Evolutionary conservation across 1,140 invertebrate species (phyloP).

Genomic region (Choristoneura fumiferana): DNA sequence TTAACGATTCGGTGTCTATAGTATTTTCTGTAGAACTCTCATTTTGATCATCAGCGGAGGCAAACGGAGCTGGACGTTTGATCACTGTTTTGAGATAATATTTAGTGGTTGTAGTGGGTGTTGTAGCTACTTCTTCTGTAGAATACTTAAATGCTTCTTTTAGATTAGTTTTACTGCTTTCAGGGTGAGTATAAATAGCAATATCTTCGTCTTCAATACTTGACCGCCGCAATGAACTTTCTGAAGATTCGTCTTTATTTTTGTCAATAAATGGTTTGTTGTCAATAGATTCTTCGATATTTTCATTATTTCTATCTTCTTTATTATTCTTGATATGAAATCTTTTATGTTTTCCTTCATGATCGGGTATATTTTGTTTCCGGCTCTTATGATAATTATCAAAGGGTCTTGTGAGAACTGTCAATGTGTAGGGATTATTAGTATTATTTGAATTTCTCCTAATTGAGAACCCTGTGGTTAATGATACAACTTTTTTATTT

Average conservation of each 20-base stretch:
- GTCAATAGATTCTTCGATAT: slow-evolving; percentile 22
- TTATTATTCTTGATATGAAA: slow-evolving; percentile 14
- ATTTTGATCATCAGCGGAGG: slow-evolving; percentile 29
- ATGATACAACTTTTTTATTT: slow-evolving; percentile 62
- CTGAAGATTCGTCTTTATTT: slow-evolving; percentile 19
- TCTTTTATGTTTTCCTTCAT: slow-evolving; percentile 31
- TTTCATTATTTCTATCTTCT: slow-evolving; percentile 22
- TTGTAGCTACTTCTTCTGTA: slow-evolving; percentile 34
- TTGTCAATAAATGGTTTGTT: slow-evolving; percentile 5
- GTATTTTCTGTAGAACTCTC: slow-evolving; percentile 34
- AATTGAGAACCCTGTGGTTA: slow-evolving; percentile 74
- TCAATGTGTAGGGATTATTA: slow-evolving; percentile 69
- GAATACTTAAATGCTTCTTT: slow-evolving; percentile 20
- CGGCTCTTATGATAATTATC: slow-evolving; percentile 38
- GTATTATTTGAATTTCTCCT: slow-evolving; percentile 62
- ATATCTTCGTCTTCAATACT: slow-evolving; percentile 39
- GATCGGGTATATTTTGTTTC: slow-evolving; percentile 23
- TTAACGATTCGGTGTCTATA: slow-evolving; percentile 34
- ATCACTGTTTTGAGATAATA: slow-evolving; percentile 64
- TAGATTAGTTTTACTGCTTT: slow-evolving; percentile 15
- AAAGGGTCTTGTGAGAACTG: slow-evolving; percentile 54
- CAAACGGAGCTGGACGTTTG: slow-evolving; percentile 51
- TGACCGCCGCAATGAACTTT: slow-evolving; percentile 31
- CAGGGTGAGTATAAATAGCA: slow-evolving; percentile 27
- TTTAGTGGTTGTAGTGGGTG: slow-evolving; percentile 48